phyloP scores from a whole-genome alignment of 2,113 vertebrate genomes.

The Chauna torquata region DNA sequence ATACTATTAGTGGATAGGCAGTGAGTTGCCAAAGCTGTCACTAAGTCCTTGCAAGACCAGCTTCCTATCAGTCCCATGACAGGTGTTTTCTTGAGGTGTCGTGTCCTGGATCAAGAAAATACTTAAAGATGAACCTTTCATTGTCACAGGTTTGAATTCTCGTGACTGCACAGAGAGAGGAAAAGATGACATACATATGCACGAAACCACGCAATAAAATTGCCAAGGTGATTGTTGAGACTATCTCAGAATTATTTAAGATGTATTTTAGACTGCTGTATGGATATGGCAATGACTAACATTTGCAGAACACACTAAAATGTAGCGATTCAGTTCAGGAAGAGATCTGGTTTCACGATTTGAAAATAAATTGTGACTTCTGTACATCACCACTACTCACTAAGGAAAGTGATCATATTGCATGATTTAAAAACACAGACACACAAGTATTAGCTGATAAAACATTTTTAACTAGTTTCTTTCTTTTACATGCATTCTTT shows the following conservation, averaged over 20 bases:
- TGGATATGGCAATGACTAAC: background rate
- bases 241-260: background rate
- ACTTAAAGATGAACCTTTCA: background rate
- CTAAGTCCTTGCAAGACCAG: background rate
- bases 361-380: background rate
- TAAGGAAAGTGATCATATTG: background rate
- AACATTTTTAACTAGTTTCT: background rate
- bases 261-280: background rate
- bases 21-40: background rate
- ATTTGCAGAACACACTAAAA: background rate
- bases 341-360: background rate
- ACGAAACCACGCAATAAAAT: background rate
- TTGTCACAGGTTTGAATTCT: background rate
- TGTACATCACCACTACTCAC: background rate
- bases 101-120: background rate
- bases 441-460: background rate
- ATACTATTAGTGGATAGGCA: background rate
- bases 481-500: background rate
- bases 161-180: background rate
- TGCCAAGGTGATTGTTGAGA: background rate
- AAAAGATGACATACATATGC: background rate
- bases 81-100: background rate
- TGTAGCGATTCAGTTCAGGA: background rate
- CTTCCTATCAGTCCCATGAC: background rate
- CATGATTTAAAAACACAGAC: background rate